Evolutionary conservation across 1,140 invertebrate species (phyloP).

Genomic region (Anastrepha ludens): DNA sequence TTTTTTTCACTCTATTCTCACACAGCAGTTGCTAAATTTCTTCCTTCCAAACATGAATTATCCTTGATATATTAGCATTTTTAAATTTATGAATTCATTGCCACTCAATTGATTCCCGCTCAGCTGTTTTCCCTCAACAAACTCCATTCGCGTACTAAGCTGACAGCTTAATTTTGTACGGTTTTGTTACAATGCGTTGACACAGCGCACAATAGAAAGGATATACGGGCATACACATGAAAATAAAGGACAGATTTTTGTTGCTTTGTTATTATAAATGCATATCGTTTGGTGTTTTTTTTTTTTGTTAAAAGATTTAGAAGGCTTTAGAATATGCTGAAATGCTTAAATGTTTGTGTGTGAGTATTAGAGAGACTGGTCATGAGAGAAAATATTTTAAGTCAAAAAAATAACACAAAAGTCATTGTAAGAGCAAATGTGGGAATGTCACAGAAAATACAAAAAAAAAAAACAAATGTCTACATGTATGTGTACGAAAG

Average conservation of each 20-base stretch:
- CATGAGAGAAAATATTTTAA: not conserved
- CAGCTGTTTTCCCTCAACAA: slow-evolving; percentile 3
- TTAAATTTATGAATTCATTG: slow-evolving; percentile 2
- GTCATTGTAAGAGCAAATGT: not conserved
- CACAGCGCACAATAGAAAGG: slow-evolving; percentile 40
- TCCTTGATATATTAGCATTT: slow-evolving; percentile 7
- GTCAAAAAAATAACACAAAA: not conserved
- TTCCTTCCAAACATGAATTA: not conserved
- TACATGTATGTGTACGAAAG: not conserved
- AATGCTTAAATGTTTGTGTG: not conserved
- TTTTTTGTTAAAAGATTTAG: slow-evolving; percentile 48
- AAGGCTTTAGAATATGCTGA: not conserved
- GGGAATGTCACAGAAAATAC: not conserved
- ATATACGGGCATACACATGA: not conserved
- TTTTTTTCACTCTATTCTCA: not conserved
- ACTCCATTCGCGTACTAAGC: not conserved
- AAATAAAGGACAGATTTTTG: slow-evolving; percentile 33
- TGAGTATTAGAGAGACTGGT: not conserved
- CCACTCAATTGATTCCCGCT: not conserved
- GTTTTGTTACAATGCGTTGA: slow-evolving; percentile 44
- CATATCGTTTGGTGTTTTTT: slow-evolving; percentile 17
- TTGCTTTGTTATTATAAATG: slow-evolving; percentile 50
- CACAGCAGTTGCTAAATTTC: not conserved
- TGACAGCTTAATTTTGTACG: slow-evolving; percentile 50
- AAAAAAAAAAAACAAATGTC: not conserved